Base-by-base conservation (phyloP, 53 echinoderm and acorn worm species). In the Antedon mediterranea region DNA sequence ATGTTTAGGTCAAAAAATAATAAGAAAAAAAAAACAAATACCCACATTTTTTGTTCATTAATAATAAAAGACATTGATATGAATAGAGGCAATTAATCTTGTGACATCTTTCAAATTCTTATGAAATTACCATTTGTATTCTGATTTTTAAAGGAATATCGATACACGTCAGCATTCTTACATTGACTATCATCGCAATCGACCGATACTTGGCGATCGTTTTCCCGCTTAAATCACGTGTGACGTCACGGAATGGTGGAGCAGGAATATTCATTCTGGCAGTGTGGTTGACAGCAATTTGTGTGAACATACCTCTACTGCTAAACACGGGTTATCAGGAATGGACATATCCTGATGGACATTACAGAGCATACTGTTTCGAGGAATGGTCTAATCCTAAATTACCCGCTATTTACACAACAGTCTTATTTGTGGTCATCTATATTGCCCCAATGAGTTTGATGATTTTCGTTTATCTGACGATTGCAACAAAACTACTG, bases 201-300 rank as follows among this genome's bases (percentile, higher is more conserved):
- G 95, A 94, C 44, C 81, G 95, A 34, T 94, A 91, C 87, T 87
- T 94, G 79, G 91, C 91, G 73, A 94, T 94, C 73, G 79, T 94
- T 18, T 85, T 91, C 71, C 95, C 95, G 32, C 82, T 94, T 72
- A 89, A 89, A 79, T 91, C 95, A 34, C 85, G 95, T 43, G 91
- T 94, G 74, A 88, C 91, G 43, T 89, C 91, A 77, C 85, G 95
- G 30, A 94, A 91, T 82, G 34, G 33, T 33, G 76, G 76, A 7
- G 87, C 89, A 0, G 87, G 87, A 44, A 72, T 89, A 41, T 85
- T 94, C 9, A 89, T 94, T 78, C 81, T 74, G 32, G 31, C 75
- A 0, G 89, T 94, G 13, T 94, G 94, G 94, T 27, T 85, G 4
- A 32, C 91, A 18, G 84, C 94, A 0, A 85, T 87, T 41, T 77